phyloP scores from a whole-genome alignment of 2,113 vertebrate species.

The Peucedramus taeniatus region DNA sequence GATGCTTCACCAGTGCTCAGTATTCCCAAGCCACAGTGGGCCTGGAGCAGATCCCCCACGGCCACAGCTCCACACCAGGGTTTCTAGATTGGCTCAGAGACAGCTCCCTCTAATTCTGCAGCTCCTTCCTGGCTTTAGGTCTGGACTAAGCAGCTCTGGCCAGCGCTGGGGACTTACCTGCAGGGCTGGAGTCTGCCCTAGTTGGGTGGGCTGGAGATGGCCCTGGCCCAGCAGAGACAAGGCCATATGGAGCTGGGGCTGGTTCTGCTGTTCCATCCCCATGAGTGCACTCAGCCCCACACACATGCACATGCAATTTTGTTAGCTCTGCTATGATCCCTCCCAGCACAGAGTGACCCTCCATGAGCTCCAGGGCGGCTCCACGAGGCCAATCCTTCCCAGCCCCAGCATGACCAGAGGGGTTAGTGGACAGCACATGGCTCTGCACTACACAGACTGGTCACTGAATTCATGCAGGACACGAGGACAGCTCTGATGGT shows the following conservation, averaged over 20 bases:
- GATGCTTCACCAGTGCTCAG: background rate
- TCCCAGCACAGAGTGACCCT: background rate
- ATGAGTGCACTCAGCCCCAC: background rate
- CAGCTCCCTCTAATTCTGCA: background rate
- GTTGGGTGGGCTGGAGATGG: background rate
- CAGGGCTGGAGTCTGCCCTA: background rate
- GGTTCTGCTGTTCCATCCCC: background rate
- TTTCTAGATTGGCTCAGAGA: background rate
- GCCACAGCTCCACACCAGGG: accelerated
- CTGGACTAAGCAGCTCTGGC: background rate
- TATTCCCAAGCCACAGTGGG: accelerated
- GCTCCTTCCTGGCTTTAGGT: background rate
- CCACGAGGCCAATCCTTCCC: background rate
- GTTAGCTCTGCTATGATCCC: background rate
- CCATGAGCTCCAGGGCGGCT: background rate
- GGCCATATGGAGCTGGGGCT: accelerated
- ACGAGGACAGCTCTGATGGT: background rate
- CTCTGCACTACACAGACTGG: background rate
- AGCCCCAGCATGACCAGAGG: background rate
- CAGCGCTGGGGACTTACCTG: background rate
- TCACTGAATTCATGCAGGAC: conserved; percentile 57
- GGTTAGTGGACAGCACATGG: background rate
- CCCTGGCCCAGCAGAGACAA: background rate
- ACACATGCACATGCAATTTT: background rate
- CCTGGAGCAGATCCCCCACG: background rate